Evolutionary conservation across 2,797 vertebrate genomes (phyloP), one percentile per base, ranked within the genome.

Genomic region (Lutjanus argentimaculatus): DNA sequence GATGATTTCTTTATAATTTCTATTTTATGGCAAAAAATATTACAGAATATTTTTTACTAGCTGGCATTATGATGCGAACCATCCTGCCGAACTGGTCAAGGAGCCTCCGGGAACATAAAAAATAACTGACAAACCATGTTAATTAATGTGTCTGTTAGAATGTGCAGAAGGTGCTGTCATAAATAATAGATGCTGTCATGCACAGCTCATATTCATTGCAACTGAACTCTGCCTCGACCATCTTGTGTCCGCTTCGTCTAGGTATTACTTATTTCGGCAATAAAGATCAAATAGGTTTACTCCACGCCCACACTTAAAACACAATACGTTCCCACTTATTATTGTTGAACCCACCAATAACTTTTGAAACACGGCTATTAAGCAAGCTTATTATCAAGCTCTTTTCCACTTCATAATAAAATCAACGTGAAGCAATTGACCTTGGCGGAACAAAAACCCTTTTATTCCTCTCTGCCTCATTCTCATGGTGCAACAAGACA

Each of bases 391-490:
- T 85, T 86, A 85, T 69, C 73, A 43, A 72, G 64, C 80, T 77
- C 57, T 80, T 89, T 89, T 86, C 83, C 79, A 48, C 84, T 85
- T 80, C 49, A 67, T 83, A 89, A 93, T 89, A 83, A 87, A 88
- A 87, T 90, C 72, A 87, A 67, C n/a, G 21, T 71, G 67, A 73
- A 87, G 90, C 74, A 90, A 89, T 90, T 90, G 89, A 92, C 90
- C 90, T 91, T 91, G 91, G 77, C 61, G 43, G 76, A 89, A 79
- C 56, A 79, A 87, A 91, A 87, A 58, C 62, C 76, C 80, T 83
- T 83, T 90, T 67, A 62, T 80, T 85, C n/a, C 51, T 58, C 74
- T 80, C 68, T 49, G 79, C 65, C 80, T 88, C 82, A 67, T 87
- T 90, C 58, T 84, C 70, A 40, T 65, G 61, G 61, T 49, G 77